Conservation (phyloP, 1,140 invertebrate species). For the Pemphigus obesinymphae region DNA sequence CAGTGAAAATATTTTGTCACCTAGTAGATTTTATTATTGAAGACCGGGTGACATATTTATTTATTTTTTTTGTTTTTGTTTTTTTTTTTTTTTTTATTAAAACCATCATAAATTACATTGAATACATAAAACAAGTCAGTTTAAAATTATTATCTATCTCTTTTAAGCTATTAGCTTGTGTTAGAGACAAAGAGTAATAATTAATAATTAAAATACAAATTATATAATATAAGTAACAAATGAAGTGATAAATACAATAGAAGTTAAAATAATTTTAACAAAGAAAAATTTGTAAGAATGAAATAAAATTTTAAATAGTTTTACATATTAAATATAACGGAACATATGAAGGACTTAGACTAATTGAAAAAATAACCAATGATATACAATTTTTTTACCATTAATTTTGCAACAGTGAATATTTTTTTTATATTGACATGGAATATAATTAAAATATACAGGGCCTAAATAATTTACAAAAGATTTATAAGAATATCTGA, state of each 20-base stretch:
- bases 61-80: too few relatives aligned
- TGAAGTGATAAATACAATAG: neutral
- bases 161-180: neutral
- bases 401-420: neutral
- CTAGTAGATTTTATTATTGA: too few relatives aligned
- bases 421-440: neutral
- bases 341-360: neutral
- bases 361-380: neutral
- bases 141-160: neutral
- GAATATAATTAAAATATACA: neutral
- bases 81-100: too few relatives aligned
- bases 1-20: too few relatives aligned
- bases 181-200: neutral
- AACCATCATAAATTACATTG: neutral
- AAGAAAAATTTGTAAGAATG: neutral
- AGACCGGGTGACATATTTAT: too few relatives aligned
- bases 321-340: neutral
- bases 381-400: neutral
- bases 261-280: neutral
- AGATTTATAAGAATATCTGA: neutral
- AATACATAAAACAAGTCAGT: neutral
- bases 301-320: neutral
- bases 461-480: neutral
- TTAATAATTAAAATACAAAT: neutral
- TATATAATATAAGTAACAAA: neutral